Evolutionary conservation across 92 coral and sea anemone genomes (phyloP).

Genomic region (Parazoanthus atlanticus): DNA sequence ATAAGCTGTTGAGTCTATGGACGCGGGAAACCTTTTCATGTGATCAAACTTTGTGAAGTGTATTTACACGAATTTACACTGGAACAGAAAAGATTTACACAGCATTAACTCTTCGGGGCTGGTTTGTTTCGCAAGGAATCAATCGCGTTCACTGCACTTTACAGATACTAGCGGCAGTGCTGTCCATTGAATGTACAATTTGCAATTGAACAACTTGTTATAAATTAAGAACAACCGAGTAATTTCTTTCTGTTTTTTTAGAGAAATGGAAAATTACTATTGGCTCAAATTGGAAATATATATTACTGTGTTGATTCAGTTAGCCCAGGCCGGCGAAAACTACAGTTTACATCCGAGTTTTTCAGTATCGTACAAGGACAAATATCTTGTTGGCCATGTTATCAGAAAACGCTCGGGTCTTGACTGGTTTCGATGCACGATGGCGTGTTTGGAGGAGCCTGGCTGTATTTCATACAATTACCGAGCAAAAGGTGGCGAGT

Average conservation of each 20-base stretch:
- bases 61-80: not conserved
- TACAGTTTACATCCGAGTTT: not conserved
- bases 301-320: not conserved
- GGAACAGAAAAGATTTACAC: constrained; percentile 3
- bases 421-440: constrained; percentile 13
- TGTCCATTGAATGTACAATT: not conserved
- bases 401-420: constrained; percentile 18
- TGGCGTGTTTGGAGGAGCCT: constrained; percentile 8
- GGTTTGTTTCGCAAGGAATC: not conserved
- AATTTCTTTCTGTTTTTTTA: not conserved
- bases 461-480: constrained; percentile 14
- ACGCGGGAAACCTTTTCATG: not conserved
- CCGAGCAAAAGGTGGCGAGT: constrained; percentile 6
- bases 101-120: not conserved
- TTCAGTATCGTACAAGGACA: not conserved
- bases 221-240: not conserved
- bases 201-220: not conserved
- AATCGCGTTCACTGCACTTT: not conserved
- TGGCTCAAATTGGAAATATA: not conserved
- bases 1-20: not conserved
- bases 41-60: not conserved
- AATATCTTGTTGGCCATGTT: constrained; percentile 16
- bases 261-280: not conserved
- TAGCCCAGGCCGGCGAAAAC: not conserved
- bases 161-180: not conserved